Percentiles rank a stretch among this genome's conserved stretches.
Conservation (phyloP, 2,113 vertebrate species). For the Tauraco erythrolophus region DNA sequence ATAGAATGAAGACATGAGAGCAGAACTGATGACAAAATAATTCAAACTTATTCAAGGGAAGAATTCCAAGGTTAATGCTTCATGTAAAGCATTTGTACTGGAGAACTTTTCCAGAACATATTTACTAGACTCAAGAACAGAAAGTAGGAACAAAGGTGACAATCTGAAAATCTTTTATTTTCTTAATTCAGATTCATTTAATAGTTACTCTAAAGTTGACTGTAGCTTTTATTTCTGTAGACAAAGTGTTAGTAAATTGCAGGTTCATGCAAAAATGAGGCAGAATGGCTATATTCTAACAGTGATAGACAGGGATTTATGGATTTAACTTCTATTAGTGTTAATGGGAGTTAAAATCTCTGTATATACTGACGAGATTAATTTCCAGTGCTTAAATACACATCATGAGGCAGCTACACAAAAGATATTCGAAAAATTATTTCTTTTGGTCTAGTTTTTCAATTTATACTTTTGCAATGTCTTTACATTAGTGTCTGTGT, state of each 20-base stretch:
- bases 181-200: neutral
- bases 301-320: neutral
- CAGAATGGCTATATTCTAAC: neutral
- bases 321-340: neutral
- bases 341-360: slow-evolving; percentile 9
- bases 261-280: neutral
- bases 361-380: neutral
- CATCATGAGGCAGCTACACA: neutral
- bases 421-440: neutral
- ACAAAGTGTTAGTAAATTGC: neutral
- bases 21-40: neutral
- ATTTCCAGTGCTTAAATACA: neutral
- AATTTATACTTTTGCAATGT: neutral
- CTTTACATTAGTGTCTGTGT: neutral
- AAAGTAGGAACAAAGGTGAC: neutral
- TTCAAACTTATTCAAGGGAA: neutral
- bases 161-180: neutral
- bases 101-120: neutral
- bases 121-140: neutral
- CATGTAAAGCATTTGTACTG: neutral
- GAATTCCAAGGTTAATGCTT: neutral
- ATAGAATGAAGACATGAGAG: neutral
- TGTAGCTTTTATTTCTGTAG: neutral
- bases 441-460: neutral
- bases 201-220: neutral